Percentiles rank a stretch among this genome's conserved stretches.
These are phyloP conservation scores for Rhinichthys osculus DNA, from an alignment of 2,797 vertebrate species.

Conservation along the genomic window DNA sequence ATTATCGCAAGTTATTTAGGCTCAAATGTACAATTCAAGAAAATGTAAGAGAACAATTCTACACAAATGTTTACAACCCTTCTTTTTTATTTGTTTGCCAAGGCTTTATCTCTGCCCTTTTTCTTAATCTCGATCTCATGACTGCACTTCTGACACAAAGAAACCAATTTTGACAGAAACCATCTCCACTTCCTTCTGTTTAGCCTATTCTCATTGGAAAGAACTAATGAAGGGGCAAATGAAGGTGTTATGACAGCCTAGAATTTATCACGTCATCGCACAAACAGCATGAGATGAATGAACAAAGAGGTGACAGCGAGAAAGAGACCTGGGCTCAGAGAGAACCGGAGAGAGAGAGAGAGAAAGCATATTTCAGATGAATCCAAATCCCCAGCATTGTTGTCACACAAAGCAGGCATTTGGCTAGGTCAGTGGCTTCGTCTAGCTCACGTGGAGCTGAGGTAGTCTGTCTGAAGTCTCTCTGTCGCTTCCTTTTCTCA, in stretches of 20 bases:
- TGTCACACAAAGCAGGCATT: slow-evolving; percentile 53
- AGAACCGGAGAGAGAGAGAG: slow-evolving; percentile 18
- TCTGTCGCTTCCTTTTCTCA: slow-evolving; percentile 32
- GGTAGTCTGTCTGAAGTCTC: slow-evolving; percentile 45
- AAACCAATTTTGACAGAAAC: slow-evolving; percentile 25
- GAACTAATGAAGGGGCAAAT: slow-evolving; percentile 41
- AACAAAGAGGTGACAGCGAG: slow-evolving; percentile 20
- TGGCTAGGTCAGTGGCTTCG: slow-evolving; percentile 36
- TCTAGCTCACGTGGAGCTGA: slow-evolving; percentile 53
- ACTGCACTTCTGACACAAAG: not conserved
- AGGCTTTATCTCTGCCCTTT: slow-evolving; percentile 1
- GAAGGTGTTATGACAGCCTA: slow-evolving; percentile 45
- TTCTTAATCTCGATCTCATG: not conserved
- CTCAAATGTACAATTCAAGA: not conserved
- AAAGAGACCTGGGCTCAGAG: not conserved
- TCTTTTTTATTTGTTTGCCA: not conserved
- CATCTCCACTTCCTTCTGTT: not conserved
- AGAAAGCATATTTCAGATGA: slow-evolving; percentile 44
- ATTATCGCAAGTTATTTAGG: not conserved
- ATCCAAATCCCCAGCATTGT: slow-evolving; percentile 50
- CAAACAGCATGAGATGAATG: slow-evolving; percentile 22
- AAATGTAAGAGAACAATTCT: not conserved
- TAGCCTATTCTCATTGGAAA: slow-evolving; percentile 16
- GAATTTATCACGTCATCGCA: slow-evolving; percentile 42
- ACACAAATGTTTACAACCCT: not conserved